Conservation (phyloP, 2,888 invertebrate species). For the Glyphotaelius pellucidus region DNA sequence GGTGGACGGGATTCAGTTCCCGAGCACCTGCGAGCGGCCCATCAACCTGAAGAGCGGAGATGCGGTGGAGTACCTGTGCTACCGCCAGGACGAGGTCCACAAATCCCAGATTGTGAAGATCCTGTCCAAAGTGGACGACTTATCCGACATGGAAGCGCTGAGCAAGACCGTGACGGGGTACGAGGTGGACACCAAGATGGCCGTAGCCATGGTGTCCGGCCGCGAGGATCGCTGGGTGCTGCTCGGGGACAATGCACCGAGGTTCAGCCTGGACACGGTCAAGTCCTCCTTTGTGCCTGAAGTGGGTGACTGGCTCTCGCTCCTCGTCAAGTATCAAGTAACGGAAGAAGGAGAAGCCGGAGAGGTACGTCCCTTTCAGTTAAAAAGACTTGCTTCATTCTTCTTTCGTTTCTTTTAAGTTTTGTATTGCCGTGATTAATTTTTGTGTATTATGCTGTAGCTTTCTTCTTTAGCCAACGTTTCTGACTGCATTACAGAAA, state of each 20-base stretch:
- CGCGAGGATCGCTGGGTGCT: conserved; percentile 71
- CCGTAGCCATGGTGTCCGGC: conserved; percentile 71
- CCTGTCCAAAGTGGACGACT: conserved; percentile 72
- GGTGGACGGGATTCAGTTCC: conserved; percentile 74
- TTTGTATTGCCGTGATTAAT: no score
- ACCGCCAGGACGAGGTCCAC: conserved; percentile 67
- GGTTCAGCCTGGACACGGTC: conserved; percentile 80
- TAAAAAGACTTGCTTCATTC: background rate
- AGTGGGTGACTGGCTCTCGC: conserved; percentile 83
- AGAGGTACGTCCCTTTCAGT: conserved; percentile 69
- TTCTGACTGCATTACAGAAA: no score
- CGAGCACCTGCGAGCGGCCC: conserved; percentile 11
- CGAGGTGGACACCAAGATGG: conserved; percentile 64
- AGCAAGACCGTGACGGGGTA: conserved; percentile 67
- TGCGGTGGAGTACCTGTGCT: conserved; percentile 78
- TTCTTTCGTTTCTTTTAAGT: background rate
- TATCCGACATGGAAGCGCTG: conserved; percentile 62
- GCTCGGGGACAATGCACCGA: conserved; percentile 78
- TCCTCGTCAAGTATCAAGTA: conserved; percentile 80
- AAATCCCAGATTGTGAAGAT: conserved; percentile 76
- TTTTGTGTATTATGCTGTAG: no score
- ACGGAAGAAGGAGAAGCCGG: conserved; percentile 74
- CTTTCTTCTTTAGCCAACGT: no score
- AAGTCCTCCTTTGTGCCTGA: conserved; percentile 82
- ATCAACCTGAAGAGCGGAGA: conserved; percentile 75